These are phyloP conservation scores for Sisyra nigra DNA, from an alignment of 2,888 invertebrate genomes.

Conservation along the genomic window DNA sequence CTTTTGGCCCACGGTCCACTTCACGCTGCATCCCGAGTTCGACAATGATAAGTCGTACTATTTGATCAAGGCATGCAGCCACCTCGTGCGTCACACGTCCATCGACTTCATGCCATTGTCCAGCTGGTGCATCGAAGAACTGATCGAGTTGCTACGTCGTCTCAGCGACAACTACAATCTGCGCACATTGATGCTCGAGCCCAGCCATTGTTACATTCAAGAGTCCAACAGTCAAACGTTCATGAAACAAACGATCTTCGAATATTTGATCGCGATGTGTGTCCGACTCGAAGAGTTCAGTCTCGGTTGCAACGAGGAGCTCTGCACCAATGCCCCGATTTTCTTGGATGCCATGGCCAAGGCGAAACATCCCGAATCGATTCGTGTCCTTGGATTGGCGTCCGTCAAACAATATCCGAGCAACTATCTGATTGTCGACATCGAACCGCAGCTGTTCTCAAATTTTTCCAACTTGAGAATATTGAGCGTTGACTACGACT, in stretches of 20 bases:
- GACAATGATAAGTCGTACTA: slow-evolving; percentile 22
- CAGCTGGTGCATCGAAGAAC: slow-evolving; percentile 22
- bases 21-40: slow-evolving; percentile 20
- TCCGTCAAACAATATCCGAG: slow-evolving; percentile 59
- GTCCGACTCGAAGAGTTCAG: slow-evolving; percentile 22
- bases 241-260: slow-evolving; percentile 14
- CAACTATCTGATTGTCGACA: slow-evolving; percentile 38
- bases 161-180: slow-evolving; percentile 24
- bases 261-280: slow-evolving; percentile 18
- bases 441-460: slow-evolving; percentile 37
- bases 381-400: slow-evolving; percentile 48
- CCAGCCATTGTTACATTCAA: slow-evolving; percentile 25
- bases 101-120: slow-evolving; percentile 23
- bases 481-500: slow-evolving; percentile 39
- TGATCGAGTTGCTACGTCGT: slow-evolving; percentile 22
- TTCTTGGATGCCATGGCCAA: slow-evolving; percentile 19
- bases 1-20: slow-evolving; percentile 25
- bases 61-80: slow-evolving; percentile 21
- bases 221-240: slow-evolving; percentile 10
- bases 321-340: slow-evolving; percentile 21
- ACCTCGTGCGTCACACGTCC: slow-evolving; percentile 21
- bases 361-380: slow-evolving; percentile 30
- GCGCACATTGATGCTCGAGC: slow-evolving; percentile 23
- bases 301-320: slow-evolving; percentile 25
- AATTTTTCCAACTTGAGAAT: slow-evolving; percentile 40